phyloP scores from a whole-genome alignment of 2,113 vertebrate species.

The Steatornis caripensis region DNA sequence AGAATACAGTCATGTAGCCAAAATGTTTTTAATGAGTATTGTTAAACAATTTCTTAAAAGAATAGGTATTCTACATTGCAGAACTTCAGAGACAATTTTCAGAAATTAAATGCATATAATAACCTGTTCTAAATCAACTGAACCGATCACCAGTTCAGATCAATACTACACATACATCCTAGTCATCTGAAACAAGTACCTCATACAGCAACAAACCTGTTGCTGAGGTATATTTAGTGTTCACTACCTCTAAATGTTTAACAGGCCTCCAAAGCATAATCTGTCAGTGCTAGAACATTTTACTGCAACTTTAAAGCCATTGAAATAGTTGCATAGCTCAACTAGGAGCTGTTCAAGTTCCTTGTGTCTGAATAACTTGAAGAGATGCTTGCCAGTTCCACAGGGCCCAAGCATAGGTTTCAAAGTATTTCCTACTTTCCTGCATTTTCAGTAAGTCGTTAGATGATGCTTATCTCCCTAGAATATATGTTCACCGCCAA shows the following conservation, averaged over 20 bases:
- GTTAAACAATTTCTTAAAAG: not conserved
- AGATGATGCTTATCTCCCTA: not conserved
- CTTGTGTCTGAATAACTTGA: not conserved
- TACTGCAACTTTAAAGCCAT: constrained; percentile 27
- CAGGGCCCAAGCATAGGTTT: not conserved
- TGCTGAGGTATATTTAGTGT: constrained; percentile 52
- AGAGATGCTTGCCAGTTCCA: not conserved
- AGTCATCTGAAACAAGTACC: constrained; percentile 22
- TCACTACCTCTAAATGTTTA: constrained; percentile 39
- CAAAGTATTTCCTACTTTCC: not conserved
- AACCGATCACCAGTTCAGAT: constrained; percentile 34
- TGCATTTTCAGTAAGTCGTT: not conserved
- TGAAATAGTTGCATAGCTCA: constrained; percentile 22
- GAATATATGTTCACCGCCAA: not conserved
- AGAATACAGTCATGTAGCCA: not conserved
- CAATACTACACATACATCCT: constrained; percentile 19
- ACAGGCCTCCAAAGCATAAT: constrained; percentile 46
- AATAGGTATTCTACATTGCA: not conserved
- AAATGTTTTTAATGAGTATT: not conserved
- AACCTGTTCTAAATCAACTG: constrained; percentile 21
- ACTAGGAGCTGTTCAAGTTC: not conserved
- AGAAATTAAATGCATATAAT: constrained; percentile 8
- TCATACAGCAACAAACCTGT: constrained; percentile 37
- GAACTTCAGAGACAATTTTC: not conserved
- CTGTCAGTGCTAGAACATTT: constrained; percentile 39